Base-by-base conservation (phyloP, 2,797 vertebrate genomes). In the Phylloscopus collybita region DNA sequence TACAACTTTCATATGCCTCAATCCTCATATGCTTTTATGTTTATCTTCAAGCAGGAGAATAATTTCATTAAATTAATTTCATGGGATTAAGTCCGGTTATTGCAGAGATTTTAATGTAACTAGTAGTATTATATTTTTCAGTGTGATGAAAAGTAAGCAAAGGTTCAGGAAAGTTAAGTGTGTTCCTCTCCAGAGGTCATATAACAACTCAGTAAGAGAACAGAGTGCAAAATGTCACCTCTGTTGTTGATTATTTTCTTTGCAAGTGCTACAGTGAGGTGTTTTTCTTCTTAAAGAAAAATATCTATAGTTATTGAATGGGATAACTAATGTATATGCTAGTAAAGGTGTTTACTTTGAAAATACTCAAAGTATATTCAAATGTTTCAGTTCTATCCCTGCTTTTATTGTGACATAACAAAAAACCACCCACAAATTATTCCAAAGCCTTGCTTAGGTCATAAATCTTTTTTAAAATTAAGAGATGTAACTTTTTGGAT, bases 111-210 rank as follows among this genome's bases (percentile, higher is more conserved):
- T 86, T 36, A 56, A 23, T 69, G 25, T 64, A 56, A 42, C 6
- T 70, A 20, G 22, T 72, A 47, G 76, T 15, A 34, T 5, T 36
- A 5, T 19, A 23, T 69, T 65, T 88, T 86, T 80, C n/a, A 71
- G 3, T 70, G 45, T 32, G 14, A 84, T 9, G 5, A 34, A 86
- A 91, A 81, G 22, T 30, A 95, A 95, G 72, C 50, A 81, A 54
- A 92, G n/a, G 54, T 62, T 76, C n/a, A 62, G 45, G 75, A 83
- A 92, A 90, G 47, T 92, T 86, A 94, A 73, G 21, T 50, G 85
- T 36, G 15, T 90, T 93, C n/a, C 20, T 34, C 11, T 88, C 51
- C 64, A 38, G n/a, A 81, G 18, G 25, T 88, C 22, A 67, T 59
- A 71, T 34, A 88, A 70, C 57, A 95, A 75, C 70, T 82, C 60